A percentile compares a stretch with the other conserved stretches of the same genome.
phyloP scores from a whole-genome alignment of 2,797 vertebrate species.

The Manis pentadactyla region DNA sequence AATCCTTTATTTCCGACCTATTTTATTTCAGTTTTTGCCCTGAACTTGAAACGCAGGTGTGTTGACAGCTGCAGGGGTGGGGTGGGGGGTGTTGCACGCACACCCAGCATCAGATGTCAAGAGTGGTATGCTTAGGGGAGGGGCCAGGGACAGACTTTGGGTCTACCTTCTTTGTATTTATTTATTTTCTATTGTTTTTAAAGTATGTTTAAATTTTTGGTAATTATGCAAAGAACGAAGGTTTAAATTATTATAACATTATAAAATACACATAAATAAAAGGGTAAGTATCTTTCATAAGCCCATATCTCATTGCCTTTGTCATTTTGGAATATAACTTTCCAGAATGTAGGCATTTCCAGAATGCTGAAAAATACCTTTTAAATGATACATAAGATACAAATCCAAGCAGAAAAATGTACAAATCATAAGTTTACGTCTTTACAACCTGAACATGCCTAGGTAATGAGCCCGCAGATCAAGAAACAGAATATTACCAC shows the following conservation, averaged over 20 bases:
- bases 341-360: neutral
- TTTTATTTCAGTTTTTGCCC: neutral
- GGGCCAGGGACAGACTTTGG: neutral
- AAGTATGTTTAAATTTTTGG: neutral
- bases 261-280: neutral
- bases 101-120: neutral
- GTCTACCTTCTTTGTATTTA: neutral
- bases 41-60: neutral
- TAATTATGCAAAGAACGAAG: neutral
- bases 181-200: neutral
- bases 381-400: neutral
- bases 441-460: neutral
- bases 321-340: neutral
- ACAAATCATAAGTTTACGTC: neutral
- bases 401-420: neutral
- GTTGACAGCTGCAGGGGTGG: neutral
- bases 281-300: neutral
- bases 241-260: neutral
- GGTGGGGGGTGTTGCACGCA: too few relatives aligned
- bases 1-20: neutral
- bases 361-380: neutral
- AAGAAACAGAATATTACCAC: neutral
- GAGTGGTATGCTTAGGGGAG: neutral
- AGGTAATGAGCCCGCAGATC: neutral
- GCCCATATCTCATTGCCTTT: neutral